phyloP scores from a whole-genome alignment of 2,113 vertebrate genomes.

The Gulo gulo region DNA sequence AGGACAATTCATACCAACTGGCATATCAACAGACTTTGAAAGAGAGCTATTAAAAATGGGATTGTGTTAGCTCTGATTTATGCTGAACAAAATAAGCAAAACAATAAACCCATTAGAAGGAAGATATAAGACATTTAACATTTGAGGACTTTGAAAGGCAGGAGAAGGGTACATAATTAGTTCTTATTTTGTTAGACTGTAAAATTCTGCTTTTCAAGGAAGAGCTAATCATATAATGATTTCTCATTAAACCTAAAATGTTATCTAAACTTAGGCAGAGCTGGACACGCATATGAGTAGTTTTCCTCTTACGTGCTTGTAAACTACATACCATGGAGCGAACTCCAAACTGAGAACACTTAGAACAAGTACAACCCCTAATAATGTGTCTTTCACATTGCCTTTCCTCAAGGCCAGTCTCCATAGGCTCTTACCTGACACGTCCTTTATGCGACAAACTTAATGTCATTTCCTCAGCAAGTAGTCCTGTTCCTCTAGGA shows the following conservation, averaged over 20 bases:
- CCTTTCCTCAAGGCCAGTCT: background rate
- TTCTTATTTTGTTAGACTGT: background rate
- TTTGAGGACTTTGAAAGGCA: conserved; percentile 50
- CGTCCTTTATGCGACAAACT: background rate
- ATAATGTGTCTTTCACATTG: background rate
- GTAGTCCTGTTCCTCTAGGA: background rate
- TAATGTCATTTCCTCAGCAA: background rate
- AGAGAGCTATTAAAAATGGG: conserved; percentile 61
- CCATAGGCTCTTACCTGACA: background rate
- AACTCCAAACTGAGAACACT: background rate
- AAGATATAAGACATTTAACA: conserved; percentile 13
- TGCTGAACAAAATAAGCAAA: conserved; percentile 64
- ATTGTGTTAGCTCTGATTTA: conserved; percentile 58
- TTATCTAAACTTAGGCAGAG: conserved; percentile 5
- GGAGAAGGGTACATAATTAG: background rate
- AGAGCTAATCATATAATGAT: background rate
- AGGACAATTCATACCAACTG: conserved; percentile 64
- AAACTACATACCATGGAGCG: background rate
- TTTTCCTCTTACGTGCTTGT: background rate
- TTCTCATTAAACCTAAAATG: conserved; percentile 22
- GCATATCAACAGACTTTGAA: conserved; percentile 62
- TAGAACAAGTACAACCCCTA: background rate
- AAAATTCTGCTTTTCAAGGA: conserved; percentile 28
- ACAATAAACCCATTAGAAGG: conserved; percentile 42
- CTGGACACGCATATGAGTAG: background rate